Evolutionary conservation across 1,140 invertebrate species (phyloP), one percentile per base, ranked within the genome.

Genomic region (Augochlora pura): DNA sequence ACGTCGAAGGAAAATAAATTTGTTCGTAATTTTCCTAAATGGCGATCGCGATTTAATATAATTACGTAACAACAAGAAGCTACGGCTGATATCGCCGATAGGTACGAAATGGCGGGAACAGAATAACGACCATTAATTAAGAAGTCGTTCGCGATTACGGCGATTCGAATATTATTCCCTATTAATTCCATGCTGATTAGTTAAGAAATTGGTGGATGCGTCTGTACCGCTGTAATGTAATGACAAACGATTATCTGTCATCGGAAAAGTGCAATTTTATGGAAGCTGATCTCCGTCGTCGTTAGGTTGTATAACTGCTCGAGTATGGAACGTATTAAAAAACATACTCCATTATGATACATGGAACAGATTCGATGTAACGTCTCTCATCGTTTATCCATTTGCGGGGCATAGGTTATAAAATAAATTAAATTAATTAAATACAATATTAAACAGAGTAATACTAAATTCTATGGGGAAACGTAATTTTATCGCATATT

Each of bases 201-300:
- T 63, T 54, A 25, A 63, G 32, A 21, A 63, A 42, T 23, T 23
- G 59, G 12, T 42, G 23, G 21, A 60, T n/a, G 54, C n/a, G n/a
- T 62, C 49, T 52, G 1, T 39, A 7, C 27, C 18, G 52, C 57
- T 59, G 39, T n/a, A 75, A 59, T 39, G n/a, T 75, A 75, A 75
- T 70, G 62, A 63, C 16, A 62, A 16, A 8, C 16, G 25, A 52
- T 77, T 60, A 49, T 27, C 54, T n/a, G 23, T 64, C 10, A 64
- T 72, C 60, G 60, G 59, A 64, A 64, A 52, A 71, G 42, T 49
- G 27, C 21, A 62, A 77, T 77, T 64, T 77, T 71, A 54, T 54
- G 32, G 59, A 77, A 71, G 23, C 16, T n/a, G 59, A 54, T 21
- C 25, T 64, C 32, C 23, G 39, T 5, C 49, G 63, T 63, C 18